These are phyloP conservation scores for Dinothrombium tinctorium DNA, from an alignment of 1,140 invertebrate species.

Conservation along the genomic window DNA sequence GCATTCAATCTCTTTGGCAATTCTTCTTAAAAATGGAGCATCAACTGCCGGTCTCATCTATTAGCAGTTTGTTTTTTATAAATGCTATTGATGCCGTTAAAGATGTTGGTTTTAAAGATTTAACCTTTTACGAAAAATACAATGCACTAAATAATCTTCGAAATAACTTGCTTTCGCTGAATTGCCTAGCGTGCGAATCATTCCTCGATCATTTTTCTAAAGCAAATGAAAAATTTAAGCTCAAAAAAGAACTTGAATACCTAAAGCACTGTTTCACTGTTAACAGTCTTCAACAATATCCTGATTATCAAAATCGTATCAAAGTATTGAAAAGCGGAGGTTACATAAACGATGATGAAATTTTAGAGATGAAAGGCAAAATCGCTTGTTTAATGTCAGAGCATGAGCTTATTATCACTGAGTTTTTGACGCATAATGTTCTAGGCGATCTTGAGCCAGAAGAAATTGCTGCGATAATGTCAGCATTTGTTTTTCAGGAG, in stretches of 20 bases:
- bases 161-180: conserved; percentile 12
- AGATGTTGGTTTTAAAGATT: not conserved
- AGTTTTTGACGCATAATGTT: conserved; percentile 78
- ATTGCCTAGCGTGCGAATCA: conserved; percentile 23
- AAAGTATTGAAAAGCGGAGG: conserved; percentile 47
- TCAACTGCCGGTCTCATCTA: not conserved
- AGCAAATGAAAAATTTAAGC: conserved; percentile 25
- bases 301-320: conserved; percentile 63
- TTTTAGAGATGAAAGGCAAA: conserved; percentile 59
- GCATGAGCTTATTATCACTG: conserved; percentile 74
- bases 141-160: not conserved
- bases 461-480: conserved; percentile 77
- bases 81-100: not conserved
- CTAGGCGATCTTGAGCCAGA: conserved; percentile 51
- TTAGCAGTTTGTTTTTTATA: not conserved
- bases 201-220: conserved; percentile 21
- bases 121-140: not conserved
- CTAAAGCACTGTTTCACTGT: conserved; percentile 52
- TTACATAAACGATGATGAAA: conserved; percentile 37
- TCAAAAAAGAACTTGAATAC: conserved; percentile 41
- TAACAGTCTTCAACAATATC: conserved; percentile 56
- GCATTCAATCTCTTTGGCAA: too few species aligned
- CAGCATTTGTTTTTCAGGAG: conserved; percentile 72
- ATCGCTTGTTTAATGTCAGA: conserved; percentile 90
- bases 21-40: too few species aligned